Percentiles rank a stretch among this genome's conserved stretches.
These are phyloP conservation scores for Muricea muricata DNA, from an alignment of 92 coral and sea anemone genomes.

Conservation along the genomic window DNA sequence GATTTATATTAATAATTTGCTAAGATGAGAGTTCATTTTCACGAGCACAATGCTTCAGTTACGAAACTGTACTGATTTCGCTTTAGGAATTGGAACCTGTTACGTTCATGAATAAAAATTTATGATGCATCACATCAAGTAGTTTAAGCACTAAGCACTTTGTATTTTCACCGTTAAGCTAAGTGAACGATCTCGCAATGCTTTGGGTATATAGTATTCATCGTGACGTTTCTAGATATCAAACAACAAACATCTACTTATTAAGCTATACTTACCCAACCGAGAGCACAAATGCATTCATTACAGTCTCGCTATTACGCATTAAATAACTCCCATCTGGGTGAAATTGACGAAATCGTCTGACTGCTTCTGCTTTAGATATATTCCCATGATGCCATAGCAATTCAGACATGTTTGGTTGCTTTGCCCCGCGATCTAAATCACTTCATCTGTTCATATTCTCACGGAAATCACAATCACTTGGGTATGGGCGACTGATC, in stretches of 20 bases:
- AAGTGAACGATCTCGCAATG: too few relatives aligned
- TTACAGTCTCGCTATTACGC: conserved; percentile 23
- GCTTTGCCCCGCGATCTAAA: neutral
- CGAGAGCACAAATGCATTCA: conserved; percentile 26
- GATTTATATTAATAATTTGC: neutral
- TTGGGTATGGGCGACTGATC: conserved; percentile 11
- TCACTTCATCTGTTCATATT: neutral
- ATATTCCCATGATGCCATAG: conserved; percentile 38
- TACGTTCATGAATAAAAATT: too few relatives aligned
- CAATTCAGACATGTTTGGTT: conserved; percentile 16
- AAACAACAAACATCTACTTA: too few relatives aligned
- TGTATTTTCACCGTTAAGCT: too few relatives aligned
- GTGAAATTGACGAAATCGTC: conserved; percentile 46
- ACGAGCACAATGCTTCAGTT: too few relatives aligned
- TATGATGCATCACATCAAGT: too few relatives aligned
- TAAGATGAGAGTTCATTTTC: neutral
- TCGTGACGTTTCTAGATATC: neutral
- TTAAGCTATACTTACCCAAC: conserved; percentile 44
- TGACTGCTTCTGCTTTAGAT: conserved; percentile 18
- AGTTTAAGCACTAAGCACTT: too few relatives aligned
- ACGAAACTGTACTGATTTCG: too few relatives aligned
- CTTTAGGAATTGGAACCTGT: too few relatives aligned
- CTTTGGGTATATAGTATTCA: too few relatives aligned
- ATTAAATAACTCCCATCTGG: conserved; percentile 36
- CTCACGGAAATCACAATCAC: neutral